A percentile compares a stretch with the other conserved stretches of the same genome.
Evolutionary conservation across 2,888 invertebrate species (phyloP).

Genomic region (Tetragonisca angustula): DNA sequence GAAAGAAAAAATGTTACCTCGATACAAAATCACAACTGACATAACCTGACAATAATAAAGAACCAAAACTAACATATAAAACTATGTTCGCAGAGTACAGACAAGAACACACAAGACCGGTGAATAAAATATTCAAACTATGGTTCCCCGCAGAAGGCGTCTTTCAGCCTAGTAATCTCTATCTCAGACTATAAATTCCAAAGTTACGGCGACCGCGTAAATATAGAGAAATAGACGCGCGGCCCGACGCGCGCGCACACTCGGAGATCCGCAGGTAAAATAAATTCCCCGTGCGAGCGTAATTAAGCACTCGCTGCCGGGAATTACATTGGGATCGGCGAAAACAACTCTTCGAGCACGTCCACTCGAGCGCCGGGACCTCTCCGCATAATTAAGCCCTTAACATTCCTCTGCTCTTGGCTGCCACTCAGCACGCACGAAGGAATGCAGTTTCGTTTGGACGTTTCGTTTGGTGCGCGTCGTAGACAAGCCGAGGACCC

Average conservation of each 20-base stretch:
- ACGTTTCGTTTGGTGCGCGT: conserved; percentile 41
- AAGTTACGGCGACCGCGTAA: neutral
- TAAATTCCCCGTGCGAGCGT: conserved; percentile 49
- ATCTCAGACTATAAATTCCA: too few species aligned
- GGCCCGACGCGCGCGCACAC: neutral
- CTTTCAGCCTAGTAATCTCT: too few species aligned
- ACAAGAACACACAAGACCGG: too few species aligned
- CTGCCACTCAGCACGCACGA: conserved; percentile 35
- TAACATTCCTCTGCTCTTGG: conserved; percentile 62
- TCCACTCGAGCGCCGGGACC: conserved; percentile 60
- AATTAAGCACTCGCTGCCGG: conserved; percentile 61
- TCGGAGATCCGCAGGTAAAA: conserved; percentile 31
- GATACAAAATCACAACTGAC: too few species aligned
- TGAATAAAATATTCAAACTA: too few species aligned
- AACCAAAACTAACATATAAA: too few species aligned
- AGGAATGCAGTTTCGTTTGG: conserved; percentile 69
- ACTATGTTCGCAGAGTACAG: too few species aligned
- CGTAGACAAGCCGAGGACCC: conserved; percentile 26
- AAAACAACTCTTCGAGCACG: conserved; percentile 63
- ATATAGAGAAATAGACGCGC: neutral
- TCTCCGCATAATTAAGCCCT: conserved; percentile 74
- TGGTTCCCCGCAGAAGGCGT: too few species aligned
- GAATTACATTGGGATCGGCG: conserved; percentile 60
- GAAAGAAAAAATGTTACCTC: too few species aligned
- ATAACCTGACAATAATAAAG: too few species aligned